Evolutionary conservation across 2,797 vertebrate genomes (phyloP).

Genomic region (Gastrophryne carolinensis): DNA sequence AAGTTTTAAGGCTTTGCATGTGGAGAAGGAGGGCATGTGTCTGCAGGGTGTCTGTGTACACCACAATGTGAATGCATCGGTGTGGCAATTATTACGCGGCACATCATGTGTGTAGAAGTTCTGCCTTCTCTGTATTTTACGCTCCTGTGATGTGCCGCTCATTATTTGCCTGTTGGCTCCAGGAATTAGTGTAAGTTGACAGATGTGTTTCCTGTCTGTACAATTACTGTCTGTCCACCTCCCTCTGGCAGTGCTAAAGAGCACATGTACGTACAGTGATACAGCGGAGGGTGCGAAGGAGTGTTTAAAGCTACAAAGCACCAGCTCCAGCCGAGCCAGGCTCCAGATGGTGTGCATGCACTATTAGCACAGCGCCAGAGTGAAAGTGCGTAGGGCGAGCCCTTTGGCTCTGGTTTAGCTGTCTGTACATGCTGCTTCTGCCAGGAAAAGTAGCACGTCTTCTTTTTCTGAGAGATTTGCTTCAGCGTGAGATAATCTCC

Average conservation of each 20-base stretch:
- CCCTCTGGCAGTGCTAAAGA: slow-evolving; percentile 60
- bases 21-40: no score
- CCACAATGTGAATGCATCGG: no score
- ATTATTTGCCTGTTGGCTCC: slow-evolving; percentile 61
- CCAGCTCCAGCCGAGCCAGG: slow-evolving; percentile 51
- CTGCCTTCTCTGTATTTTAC: not conserved
- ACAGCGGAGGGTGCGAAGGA: slow-evolving; percentile 58
- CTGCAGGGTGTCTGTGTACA: no score
- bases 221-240: slow-evolving; percentile 60
- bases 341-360: slow-evolving; percentile 53
- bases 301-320: slow-evolving; percentile 55
- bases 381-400: slow-evolving; percentile 41
- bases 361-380: slow-evolving; percentile 44
- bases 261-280: slow-evolving; percentile 50
- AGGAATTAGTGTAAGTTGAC: slow-evolving; percentile 60
- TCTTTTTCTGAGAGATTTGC: slow-evolving; percentile 37
- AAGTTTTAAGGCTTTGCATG: no score
- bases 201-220: slow-evolving; percentile 61
- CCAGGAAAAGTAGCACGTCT: slow-evolving; percentile 32
- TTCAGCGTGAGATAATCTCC: slow-evolving; percentile 30
- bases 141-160: slow-evolving; percentile 44
- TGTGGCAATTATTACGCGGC: no score
- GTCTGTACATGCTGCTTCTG: slow-evolving; percentile 36
- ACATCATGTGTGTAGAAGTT: not conserved
- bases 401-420: slow-evolving; percentile 54